These are phyloP conservation scores for Chiroxiphia lanceolata DNA, from an alignment of 2,797 vertebrate species.

Conservation along the genomic window DNA sequence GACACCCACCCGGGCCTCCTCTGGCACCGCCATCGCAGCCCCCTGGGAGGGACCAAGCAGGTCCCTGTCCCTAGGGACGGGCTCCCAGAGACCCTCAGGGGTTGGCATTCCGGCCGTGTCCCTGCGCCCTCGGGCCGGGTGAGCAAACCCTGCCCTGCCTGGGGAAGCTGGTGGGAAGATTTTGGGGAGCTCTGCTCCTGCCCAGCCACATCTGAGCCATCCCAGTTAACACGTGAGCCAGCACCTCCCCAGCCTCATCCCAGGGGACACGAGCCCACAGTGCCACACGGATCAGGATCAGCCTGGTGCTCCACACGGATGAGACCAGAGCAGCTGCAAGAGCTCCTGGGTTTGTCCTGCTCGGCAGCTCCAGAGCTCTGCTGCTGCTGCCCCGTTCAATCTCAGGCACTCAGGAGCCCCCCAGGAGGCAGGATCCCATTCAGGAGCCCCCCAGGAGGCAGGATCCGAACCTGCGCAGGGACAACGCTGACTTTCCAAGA, in stretches of 20 bases:
- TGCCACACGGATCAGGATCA: fast-evolving
- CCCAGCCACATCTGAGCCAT: neutral
- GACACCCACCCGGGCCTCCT: neutral
- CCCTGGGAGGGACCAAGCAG: fast-evolving
- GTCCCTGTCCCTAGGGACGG: fast-evolving
- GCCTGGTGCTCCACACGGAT: fast-evolving
- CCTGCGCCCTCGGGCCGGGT: fast-evolving
- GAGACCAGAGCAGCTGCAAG: neutral
- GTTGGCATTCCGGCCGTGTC: fast-evolving
- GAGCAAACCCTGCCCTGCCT: neutral
- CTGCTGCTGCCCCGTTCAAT: fast-evolving
- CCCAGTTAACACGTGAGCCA: fast-evolving
- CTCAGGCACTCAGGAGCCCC: fast-evolving
- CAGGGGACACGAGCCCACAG: fast-evolving
- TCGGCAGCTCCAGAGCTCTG: neutral
- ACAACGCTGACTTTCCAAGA: neutral
- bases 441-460: neutral
- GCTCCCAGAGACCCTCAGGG: neutral
- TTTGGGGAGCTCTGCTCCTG: neutral
- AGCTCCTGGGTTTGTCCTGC: neutral
- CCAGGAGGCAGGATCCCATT: too few species aligned
- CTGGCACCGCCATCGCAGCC: fast-evolving
- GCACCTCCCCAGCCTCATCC: neutral
- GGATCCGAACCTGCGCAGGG: fast-evolving
- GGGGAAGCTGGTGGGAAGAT: neutral